Percentiles rank a stretch among this genome's conserved stretches.
Conservation (phyloP, 2,797 vertebrate species). For the Chloroceryle inda region DNA sequence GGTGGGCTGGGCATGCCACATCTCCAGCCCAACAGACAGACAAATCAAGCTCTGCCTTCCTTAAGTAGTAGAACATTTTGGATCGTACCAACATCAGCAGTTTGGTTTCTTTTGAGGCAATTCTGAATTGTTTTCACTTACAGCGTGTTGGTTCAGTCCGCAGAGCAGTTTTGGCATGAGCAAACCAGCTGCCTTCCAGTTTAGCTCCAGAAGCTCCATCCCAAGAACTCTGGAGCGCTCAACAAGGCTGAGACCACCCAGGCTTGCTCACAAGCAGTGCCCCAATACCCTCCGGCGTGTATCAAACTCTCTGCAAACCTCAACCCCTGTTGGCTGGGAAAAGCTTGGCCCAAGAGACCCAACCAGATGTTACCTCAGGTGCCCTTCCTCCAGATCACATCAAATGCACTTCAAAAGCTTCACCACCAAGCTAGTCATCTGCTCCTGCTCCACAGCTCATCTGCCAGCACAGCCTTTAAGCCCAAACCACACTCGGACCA, state of each 20-base stretch:
- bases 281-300: neutral
- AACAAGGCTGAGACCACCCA: neutral
- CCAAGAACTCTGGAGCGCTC: neutral
- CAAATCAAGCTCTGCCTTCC: neutral
- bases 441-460: neutral
- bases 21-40: neutral
- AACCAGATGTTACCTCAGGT: neutral
- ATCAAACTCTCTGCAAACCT: neutral
- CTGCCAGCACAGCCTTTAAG: neutral
- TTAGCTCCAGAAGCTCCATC: neutral
- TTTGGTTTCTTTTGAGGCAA: neutral
- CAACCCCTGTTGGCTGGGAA: neutral
- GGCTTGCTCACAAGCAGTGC: neutral
- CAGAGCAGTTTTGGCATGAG: neutral
- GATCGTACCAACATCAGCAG: neutral
- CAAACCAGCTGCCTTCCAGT: neutral
- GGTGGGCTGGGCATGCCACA: rapidly evolving
- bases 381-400: neutral
- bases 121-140: neutral
- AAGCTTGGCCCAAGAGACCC: neutral
- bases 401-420: rapidly evolving
- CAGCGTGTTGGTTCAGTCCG: rapidly evolving
- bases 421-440: neutral
- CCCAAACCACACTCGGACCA: neutral
- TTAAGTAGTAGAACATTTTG: rapidly evolving